Conservation (phyloP, 2,113 vertebrate genomes). For the Arizona elegans region DNA sequence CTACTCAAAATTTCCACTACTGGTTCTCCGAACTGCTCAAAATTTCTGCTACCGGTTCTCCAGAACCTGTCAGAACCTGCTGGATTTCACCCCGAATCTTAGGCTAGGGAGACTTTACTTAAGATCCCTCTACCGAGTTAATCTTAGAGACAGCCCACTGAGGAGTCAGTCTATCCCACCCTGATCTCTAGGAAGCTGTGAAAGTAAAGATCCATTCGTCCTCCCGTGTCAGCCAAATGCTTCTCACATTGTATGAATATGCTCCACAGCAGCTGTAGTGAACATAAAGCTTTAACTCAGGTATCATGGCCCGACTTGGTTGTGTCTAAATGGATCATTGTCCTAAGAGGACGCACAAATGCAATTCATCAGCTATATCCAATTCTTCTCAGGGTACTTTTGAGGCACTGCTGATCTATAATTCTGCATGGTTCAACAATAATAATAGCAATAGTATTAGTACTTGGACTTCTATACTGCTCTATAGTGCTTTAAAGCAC, state of each 20-base stretch:
- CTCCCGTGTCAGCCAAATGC: not conserved
- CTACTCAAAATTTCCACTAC: no score
- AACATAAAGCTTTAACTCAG: no score
- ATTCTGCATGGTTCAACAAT: not conserved
- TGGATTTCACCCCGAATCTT: not conserved
- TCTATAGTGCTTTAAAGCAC: not conserved
- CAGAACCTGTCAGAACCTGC: no score
- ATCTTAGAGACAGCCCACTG: not conserved
- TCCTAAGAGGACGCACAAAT: not conserved
- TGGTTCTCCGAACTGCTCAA: no score
- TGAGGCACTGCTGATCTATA: not conserved
- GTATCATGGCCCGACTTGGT: not conserved
- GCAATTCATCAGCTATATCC: not conserved
- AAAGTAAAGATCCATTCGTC: not conserved
- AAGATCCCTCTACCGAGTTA: not conserved
- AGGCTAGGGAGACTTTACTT: not conserved
- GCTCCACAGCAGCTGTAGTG: not conserved
- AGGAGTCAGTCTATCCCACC: not conserved
- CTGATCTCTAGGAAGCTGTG: not conserved
- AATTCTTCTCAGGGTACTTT: not conserved
- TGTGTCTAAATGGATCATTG: not conserved
- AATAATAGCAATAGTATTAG: not conserved
- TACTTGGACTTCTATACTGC: not conserved
- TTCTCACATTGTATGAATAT: not conserved
- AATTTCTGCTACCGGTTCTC: no score